These are phyloP conservation scores for Drosophila pseudotalamancana DNA, from an alignment of 2,888 invertebrate genomes.

Conservation along the genomic window DNA sequence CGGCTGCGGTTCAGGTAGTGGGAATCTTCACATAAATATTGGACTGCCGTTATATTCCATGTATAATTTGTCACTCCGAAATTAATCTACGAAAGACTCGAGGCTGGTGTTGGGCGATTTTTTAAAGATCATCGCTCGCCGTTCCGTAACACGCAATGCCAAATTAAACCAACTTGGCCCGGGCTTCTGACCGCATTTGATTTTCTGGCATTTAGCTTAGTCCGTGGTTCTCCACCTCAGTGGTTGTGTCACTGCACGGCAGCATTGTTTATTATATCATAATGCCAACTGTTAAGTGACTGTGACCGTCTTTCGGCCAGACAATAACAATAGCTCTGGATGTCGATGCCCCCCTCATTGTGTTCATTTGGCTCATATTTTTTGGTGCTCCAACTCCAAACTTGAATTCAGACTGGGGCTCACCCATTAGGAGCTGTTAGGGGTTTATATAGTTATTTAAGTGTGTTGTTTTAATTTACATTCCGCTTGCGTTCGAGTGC, in stretches of 20 bases:
- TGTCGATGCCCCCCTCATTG: constrained; percentile 59
- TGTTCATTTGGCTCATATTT: constrained; percentile 39
- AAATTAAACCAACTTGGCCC: constrained; percentile 15
- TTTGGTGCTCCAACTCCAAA: constrained; percentile 43
- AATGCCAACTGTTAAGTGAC: constrained; percentile 73
- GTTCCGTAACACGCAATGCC: constrained; percentile 39
- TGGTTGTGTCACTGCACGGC: constrained; percentile 26
- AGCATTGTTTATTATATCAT: constrained; percentile 67
- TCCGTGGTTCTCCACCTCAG: constrained; percentile 6
- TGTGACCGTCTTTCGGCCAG: constrained; percentile 58
- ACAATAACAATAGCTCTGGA: constrained; percentile 40
- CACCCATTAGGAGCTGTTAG: constrained; percentile 61
- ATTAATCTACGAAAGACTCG: constrained; percentile 62
- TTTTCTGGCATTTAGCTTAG: constrained; percentile 14
- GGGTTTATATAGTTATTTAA: constrained; percentile 56
- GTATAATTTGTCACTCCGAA: constrained; percentile 75
- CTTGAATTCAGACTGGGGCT: constrained; percentile 32
- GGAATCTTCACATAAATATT: constrained; percentile 71
- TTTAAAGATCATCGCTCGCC: constrained; percentile 44
- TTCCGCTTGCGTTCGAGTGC: constrained; percentile 38
- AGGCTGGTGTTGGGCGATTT: constrained; percentile 48
- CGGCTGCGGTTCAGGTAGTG: constrained; percentile 39
- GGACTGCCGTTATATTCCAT: constrained; percentile 69
- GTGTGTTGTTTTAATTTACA: constrained; percentile 70
- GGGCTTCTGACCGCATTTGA: constrained; percentile 43